Conservation (phyloP, 2,888 invertebrate genomes). For the Timema cristinae region DNA sequence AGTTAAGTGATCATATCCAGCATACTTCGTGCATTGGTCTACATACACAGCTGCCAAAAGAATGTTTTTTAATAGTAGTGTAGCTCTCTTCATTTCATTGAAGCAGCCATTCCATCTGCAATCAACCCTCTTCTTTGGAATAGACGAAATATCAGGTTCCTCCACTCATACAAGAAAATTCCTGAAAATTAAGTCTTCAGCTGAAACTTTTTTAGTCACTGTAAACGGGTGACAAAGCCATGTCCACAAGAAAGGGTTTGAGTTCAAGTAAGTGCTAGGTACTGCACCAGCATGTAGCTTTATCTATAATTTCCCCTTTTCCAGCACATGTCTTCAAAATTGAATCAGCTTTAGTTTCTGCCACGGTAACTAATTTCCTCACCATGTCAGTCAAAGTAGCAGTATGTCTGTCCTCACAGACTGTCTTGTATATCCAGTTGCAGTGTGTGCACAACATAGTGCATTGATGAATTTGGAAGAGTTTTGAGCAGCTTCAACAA, state of each 20-base stretch:
- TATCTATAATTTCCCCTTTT: neutral
- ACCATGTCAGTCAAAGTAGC: neutral
- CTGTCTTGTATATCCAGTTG: neutral
- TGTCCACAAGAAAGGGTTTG: conserved; percentile 1
- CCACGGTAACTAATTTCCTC: neutral
- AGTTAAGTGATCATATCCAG: conserved; percentile 7
- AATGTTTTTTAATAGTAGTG: conserved; percentile 11
- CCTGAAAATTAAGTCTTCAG: conserved; percentile 8
- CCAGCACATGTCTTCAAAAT: neutral
- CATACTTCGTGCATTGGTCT: neutral
- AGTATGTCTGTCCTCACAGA: neutral
- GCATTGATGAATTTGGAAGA: neutral
- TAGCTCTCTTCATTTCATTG: conserved; percentile 5
- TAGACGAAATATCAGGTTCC: neutral
- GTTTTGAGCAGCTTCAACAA: neutral
- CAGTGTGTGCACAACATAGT: conserved; percentile 15
- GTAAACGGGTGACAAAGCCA: conserved; percentile 2
- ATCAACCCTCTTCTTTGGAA: neutral
- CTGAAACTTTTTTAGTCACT: neutral
- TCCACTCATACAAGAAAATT: neutral
- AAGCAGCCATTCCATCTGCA: neutral
- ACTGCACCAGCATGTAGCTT: neutral
- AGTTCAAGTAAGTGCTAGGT: neutral
- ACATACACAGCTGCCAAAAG: neutral
- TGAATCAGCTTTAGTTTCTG: neutral